Percentiles rank a stretch among this genome's conserved stretches.
Conservation (phyloP, 2,888 invertebrate species). For the Oscheius myriophilus region DNA sequence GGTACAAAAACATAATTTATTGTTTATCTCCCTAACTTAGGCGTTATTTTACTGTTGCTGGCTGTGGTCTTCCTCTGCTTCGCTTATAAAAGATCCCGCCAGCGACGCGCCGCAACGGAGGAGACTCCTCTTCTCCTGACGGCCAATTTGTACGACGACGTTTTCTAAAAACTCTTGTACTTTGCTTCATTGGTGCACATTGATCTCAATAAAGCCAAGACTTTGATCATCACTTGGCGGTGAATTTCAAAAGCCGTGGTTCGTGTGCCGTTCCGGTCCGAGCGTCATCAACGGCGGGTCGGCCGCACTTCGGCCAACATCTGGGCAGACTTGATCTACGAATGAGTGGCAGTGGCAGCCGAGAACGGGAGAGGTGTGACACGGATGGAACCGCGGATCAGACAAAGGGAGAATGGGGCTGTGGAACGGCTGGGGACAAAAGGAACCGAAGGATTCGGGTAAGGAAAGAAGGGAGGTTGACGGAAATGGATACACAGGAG, state of each 20-base stretch:
- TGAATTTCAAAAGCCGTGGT: neutral
- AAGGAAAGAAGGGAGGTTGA: neutral
- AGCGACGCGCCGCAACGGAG: neutral
- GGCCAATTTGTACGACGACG: constrained; percentile 7
- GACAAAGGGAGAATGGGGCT: too few species aligned
- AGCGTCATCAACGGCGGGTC: constrained; percentile 1
- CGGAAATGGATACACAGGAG: constrained; percentile 25
- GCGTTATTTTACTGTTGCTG: too few species aligned
- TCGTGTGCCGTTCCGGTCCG: neutral
- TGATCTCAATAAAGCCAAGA: neutral
- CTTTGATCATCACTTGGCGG: neutral
- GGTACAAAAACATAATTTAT: too few species aligned
- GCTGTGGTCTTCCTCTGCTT: too few species aligned
- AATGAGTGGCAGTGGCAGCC: too few species aligned
- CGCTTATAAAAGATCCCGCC: too few species aligned
- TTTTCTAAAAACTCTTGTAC: neutral
- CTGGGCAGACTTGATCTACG: neutral
- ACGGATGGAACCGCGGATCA: too few species aligned
- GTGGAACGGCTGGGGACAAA: too few species aligned
- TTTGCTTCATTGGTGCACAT: neutral
- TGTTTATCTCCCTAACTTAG: too few species aligned
- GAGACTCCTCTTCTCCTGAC: constrained; percentile 6
- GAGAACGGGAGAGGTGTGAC: too few species aligned
- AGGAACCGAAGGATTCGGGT: constrained; percentile 25
- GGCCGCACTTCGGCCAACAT: neutral